Conservation (phyloP, 2,113 vertebrate genomes). For the Tretioscincus oriximinensis region DNA sequence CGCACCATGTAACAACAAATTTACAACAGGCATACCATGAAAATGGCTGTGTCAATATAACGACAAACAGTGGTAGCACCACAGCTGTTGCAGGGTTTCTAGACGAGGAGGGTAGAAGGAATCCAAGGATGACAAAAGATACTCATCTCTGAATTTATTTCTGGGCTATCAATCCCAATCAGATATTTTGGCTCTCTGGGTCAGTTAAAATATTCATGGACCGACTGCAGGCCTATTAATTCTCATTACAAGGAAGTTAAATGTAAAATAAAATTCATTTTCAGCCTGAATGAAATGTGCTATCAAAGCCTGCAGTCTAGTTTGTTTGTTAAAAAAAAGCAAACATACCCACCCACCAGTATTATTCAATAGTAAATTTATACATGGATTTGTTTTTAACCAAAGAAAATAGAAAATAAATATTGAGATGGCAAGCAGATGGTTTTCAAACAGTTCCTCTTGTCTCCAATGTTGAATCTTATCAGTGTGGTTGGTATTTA, state of each 20-base stretch:
- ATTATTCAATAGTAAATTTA: not conserved
- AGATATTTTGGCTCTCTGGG: not conserved
- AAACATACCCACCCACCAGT: not conserved
- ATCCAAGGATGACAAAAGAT: conserved; percentile 39
- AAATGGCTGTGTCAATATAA: conserved; percentile 88
- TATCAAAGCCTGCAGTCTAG: not conserved
- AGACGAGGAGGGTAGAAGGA: conserved; percentile 53
- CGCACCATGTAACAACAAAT: conserved; percentile 88
- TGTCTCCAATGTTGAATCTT: not conserved
- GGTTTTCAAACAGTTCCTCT: not conserved
- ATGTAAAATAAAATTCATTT: rapidly evolving
- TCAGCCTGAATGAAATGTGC: not conserved
- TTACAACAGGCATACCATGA: conserved; percentile 87
- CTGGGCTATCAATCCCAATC: not conserved
- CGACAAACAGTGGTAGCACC: conserved; percentile 73
- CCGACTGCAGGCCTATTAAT: not conserved
- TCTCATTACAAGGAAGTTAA: not conserved
- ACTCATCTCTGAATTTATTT: conserved; percentile 55
- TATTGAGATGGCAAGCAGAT: not conserved
- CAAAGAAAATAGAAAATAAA: conserved; percentile 15
- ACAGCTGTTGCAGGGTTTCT: conserved; percentile 74
- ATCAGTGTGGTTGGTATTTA: not conserved
- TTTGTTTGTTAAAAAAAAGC: not conserved
- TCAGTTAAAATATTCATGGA: not conserved
- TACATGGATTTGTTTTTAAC: conserved; percentile 13